Evolutionary conservation across 2,888 invertebrate species (phyloP).

Genomic region (Eumacrocentrus americanus): DNA sequence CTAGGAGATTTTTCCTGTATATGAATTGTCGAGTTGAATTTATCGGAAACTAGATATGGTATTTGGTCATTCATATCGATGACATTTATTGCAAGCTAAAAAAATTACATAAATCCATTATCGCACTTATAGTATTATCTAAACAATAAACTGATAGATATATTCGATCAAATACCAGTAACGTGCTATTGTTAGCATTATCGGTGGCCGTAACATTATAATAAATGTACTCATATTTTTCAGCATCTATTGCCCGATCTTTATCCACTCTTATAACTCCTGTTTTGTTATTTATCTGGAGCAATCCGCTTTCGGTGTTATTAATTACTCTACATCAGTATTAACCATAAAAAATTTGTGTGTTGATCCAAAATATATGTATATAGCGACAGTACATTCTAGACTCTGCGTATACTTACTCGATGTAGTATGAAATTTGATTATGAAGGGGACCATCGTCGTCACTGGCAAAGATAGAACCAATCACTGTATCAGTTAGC

Average conservation of each 20-base stretch:
- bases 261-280: slow-evolving; percentile 65
- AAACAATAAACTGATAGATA: too few relatives aligned
- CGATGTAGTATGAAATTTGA: slow-evolving; percentile 65
- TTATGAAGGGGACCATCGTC: slow-evolving; percentile 68
- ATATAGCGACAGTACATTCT: too few relatives aligned
- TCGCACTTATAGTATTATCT: too few relatives aligned
- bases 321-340: slow-evolving; percentile 57
- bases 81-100: slow-evolving; percentile 66
- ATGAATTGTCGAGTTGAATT: slow-evolving; percentile 55
- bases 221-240: slow-evolving; percentile 60
- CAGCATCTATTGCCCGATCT: slow-evolving; percentile 64
- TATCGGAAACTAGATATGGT: slow-evolving; percentile 56
- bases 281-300: slow-evolving; percentile 63
- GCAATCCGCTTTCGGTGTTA: slow-evolving; percentile 61
- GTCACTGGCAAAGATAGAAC: slow-evolving; percentile 68
- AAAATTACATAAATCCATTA: too few relatives aligned
- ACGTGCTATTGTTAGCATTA: slow-evolving; percentile 55
- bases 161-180: background rate
- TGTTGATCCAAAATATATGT: background rate
- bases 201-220: slow-evolving; percentile 68
- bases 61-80: slow-evolving; percentile 69
- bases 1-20: slow-evolving; percentile 64
- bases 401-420: slow-evolving; percentile 64
- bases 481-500: slow-evolving; percentile 62
- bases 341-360: slow-evolving; percentile 1